Evolutionary conservation across 2,888 invertebrate species (phyloP).

Genomic region (Antheraea yamamai): DNA sequence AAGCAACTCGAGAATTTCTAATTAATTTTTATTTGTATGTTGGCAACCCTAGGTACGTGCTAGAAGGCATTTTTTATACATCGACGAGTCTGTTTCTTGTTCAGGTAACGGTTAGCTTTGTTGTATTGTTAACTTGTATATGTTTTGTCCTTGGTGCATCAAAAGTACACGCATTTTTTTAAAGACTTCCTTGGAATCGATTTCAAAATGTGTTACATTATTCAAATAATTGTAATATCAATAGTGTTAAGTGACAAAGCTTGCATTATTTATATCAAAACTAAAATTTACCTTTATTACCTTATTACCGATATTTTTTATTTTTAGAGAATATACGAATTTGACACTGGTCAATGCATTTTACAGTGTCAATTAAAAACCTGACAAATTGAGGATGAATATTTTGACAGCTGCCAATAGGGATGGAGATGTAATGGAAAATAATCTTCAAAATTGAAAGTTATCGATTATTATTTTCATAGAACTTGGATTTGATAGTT

Average conservation of each 20-base stretch:
- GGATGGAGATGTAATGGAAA: too few relatives aligned
- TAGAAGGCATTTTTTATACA: not conserved
- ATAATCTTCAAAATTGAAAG: too few relatives aligned
- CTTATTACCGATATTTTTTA: too few relatives aligned
- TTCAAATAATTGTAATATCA: not conserved
- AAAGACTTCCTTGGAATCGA: not conserved
- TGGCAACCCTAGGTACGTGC: not conserved
- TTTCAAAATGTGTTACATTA: not conserved
- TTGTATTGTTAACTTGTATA: not conserved
- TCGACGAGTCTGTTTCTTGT: not conserved
- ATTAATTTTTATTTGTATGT: not conserved
- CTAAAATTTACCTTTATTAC: too few relatives aligned
- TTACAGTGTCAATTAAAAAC: not conserved
- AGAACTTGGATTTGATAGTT: too few relatives aligned
- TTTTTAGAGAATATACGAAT: not conserved
- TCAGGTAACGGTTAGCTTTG: not conserved
- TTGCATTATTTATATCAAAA: not conserved
- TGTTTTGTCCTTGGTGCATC: not conserved
- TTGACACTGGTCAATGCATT: not conserved
- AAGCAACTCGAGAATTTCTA: not conserved
- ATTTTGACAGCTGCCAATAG: too few relatives aligned
- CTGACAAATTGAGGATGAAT: too few relatives aligned
- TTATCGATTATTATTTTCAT: too few relatives aligned
- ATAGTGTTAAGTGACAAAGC: not conserved
- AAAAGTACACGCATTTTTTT: not conserved